Conservation (phyloP, 2,113 vertebrate species). For the Prionailurus bengalensis region DNA sequence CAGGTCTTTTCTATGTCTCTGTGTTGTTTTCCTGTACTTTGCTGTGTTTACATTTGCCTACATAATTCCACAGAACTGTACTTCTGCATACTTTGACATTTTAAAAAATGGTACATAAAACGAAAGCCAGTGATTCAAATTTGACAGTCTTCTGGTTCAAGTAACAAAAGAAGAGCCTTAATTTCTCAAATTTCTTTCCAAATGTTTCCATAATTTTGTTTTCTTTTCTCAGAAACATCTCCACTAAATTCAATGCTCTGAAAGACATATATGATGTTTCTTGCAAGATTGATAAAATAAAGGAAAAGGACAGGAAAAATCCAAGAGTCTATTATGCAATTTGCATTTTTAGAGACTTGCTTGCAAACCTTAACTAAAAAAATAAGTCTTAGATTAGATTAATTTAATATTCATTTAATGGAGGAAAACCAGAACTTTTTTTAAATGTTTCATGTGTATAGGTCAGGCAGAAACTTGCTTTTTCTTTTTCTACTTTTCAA, state of each 20-base stretch:
- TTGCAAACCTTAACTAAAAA: constrained; percentile 80
- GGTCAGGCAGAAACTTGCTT: constrained; percentile 31
- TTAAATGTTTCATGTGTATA: constrained; percentile 50
- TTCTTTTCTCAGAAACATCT: constrained; percentile 41
- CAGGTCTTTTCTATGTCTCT: neutral
- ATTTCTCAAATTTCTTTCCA: constrained; percentile 31
- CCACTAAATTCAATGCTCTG: constrained; percentile 63
- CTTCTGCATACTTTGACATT: neutral
- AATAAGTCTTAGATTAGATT: constrained; percentile 78
- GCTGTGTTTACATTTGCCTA: neutral
- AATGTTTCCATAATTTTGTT: constrained; percentile 49
- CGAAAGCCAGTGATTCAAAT: neutral
- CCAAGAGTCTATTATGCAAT: constrained; percentile 79
- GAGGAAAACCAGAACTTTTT: constrained; percentile 74
- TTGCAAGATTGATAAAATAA: constrained; percentile 78
- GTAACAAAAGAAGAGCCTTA: neutral
- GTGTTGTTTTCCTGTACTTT: neutral
- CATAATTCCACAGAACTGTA: neutral
- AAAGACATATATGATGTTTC: constrained; percentile 63
- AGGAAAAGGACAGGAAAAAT: constrained; percentile 81
- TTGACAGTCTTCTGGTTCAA: neutral
- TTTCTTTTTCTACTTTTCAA: constrained; percentile 1
- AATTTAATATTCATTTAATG: constrained; percentile 76
- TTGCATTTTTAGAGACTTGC: constrained; percentile 83
- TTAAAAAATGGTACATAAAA: neutral